These are phyloP conservation scores for Montipora capitata DNA, from an alignment of 92 coral and sea anemone genomes.

Conservation along the genomic window DNA sequence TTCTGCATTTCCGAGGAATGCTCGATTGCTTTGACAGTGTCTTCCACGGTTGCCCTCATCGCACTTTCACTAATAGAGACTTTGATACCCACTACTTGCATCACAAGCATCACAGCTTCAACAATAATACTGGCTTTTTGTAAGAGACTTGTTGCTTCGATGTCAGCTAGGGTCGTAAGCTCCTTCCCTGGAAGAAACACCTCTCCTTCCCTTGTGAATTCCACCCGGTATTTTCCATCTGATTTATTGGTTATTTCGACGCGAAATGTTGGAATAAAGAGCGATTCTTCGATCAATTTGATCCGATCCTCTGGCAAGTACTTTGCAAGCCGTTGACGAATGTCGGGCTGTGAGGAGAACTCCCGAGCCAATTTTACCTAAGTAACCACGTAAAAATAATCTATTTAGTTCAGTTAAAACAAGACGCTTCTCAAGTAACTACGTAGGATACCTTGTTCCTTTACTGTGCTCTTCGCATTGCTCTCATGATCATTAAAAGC, in stretches of 20 bases:
- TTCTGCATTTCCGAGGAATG: slow-evolving; percentile 45
- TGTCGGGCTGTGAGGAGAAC: slow-evolving; percentile 74
- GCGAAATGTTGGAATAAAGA: slow-evolving; percentile 68
- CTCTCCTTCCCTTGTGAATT: slow-evolving; percentile 56
- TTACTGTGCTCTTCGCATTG: no score
- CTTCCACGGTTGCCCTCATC: slow-evolving; percentile 50
- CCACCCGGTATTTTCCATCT: slow-evolving; percentile 62
- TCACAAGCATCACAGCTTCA: slow-evolving; percentile 65
- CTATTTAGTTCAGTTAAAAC: no score
- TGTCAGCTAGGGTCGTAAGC: slow-evolving; percentile 38
- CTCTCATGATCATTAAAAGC: no score
- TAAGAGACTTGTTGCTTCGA: slow-evolving; percentile 52
- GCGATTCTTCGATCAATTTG: slow-evolving; percentile 61
- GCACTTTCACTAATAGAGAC: slow-evolving; percentile 30
- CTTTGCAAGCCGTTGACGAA: slow-evolving; percentile 61
- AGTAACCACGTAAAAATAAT: not conserved
- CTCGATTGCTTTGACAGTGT: slow-evolving; percentile 53
- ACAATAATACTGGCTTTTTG: slow-evolving; percentile 80
- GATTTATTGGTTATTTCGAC: slow-evolving; percentile 63
- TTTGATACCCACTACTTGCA: slow-evolving; percentile 59
- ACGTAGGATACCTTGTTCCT: no score
- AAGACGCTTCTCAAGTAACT: no score
- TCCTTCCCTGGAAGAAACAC: slow-evolving; percentile 48
- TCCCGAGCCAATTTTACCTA: slow-evolving; percentile 70
- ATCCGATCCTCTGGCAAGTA: slow-evolving; percentile 69